These are phyloP conservation scores for Nemoura dubitans DNA, from an alignment of 2,888 invertebrate genomes.

Conservation along the genomic window DNA sequence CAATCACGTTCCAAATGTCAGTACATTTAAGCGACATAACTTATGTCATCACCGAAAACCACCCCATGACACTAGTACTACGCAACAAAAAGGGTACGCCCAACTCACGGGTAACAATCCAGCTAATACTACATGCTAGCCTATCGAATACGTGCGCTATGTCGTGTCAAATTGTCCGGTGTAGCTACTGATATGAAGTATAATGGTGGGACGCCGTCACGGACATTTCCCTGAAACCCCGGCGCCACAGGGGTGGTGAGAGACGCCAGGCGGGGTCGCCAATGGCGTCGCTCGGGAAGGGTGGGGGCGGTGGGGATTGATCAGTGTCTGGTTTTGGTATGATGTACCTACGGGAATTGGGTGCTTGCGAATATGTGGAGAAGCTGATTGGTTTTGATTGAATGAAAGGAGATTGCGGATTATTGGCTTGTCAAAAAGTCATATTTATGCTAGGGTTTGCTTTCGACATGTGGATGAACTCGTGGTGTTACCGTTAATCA, in stretches of 20 bases:
- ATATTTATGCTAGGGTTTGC: too few relatives aligned
- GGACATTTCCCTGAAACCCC: not conserved
- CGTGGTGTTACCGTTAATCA: too few relatives aligned
- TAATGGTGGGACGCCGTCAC: not conserved
- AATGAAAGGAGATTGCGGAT: too few relatives aligned
- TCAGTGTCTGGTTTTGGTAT: not conserved
- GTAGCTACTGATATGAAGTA: not conserved
- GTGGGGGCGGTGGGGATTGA: not conserved
- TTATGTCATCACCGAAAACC: not conserved
- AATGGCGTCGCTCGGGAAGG: not conserved
- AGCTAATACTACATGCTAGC: not conserved
- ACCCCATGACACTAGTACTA: not conserved
- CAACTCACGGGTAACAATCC: not conserved
- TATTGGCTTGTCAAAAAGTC: too few relatives aligned
- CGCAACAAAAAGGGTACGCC: too few relatives aligned
- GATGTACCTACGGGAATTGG: not conserved
- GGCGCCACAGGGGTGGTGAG: not conserved
- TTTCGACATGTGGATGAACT: too few relatives aligned
- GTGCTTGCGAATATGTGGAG: not conserved
- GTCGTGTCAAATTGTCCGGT: not conserved
- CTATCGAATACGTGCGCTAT: not conserved
- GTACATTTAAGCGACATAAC: too few relatives aligned
- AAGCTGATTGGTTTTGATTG: not conserved
- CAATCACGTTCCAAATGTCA: too few relatives aligned
- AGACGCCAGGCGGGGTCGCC: not conserved